Base-by-base conservation (phyloP, 2,888 invertebrate genomes). In the Perithous albicinctus region DNA sequence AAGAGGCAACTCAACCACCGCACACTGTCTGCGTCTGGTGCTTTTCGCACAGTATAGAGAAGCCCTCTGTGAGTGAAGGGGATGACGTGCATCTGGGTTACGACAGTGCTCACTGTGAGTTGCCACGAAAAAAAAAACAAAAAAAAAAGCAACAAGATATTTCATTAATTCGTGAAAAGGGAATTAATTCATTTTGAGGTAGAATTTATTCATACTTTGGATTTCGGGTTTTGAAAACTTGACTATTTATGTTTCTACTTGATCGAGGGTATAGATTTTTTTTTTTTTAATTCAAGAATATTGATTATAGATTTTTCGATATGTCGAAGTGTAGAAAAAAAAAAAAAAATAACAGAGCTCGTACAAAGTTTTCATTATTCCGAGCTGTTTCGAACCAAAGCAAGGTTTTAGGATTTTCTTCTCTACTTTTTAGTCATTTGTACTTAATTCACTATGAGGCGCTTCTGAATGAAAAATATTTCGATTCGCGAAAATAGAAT, bases 1-100 rank as follows among this genome's bases (percentile, higher is more conserved):
- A 54, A 75, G 80, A 64, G 56, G 29, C 23, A 80, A 79, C 79
- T 79, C 61, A 56, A 43, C 59, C 35, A 35, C n/a, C 38, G 67
- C 26, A 20, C 51, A 15, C n/a, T 6, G 64, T 66, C 69, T 51
- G 48, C 63, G 43, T 41, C 74, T 67, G 73, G 29, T 56, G 20
- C 63, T 56, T 46, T 74, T 61, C 20, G n/a, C 59, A 48, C 20
- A 26, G 43, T 43, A 18, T 41, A 10, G 29, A 23, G 12, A 15
- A 6, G 10, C 23, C 23, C 12, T 12, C 51, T 23, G 23, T 51
- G 29, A 43, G 56, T 46, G 43, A 35, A 26, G 35, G 26, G 20
- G n/a, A 70, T 72, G 63, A 51, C 56, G 43, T 18, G 32, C 72
- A 72, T 64, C 70, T 66, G 66, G 64, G 46, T 64, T 66, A 59